Percentiles rank a stretch among this genome's conserved stretches.
These are phyloP conservation scores for Bombus waltoni DNA, from an alignment of 1,140 invertebrate species.

Conservation along the genomic window DNA sequence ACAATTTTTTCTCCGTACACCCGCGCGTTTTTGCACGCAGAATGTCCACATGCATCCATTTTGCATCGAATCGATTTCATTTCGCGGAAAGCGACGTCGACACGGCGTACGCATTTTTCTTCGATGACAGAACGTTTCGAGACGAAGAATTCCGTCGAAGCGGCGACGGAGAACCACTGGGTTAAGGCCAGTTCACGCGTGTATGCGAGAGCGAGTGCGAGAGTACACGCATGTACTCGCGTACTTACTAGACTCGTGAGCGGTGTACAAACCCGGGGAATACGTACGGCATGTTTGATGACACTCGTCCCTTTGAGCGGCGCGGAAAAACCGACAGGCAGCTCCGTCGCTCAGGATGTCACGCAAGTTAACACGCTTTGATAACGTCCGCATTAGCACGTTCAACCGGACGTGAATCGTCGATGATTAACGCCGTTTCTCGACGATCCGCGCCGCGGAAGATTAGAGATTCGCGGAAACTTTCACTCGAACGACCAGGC, in stretches of 20 bases:
- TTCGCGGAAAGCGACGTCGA: background rate
- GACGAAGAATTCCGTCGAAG: background rate
- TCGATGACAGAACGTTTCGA: background rate
- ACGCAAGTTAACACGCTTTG: slow-evolving; percentile 46
- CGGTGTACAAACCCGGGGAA: slow-evolving; percentile 32
- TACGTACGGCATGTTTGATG: slow-evolving; percentile 52
- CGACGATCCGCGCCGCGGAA: background rate
- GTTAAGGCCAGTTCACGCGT: slow-evolving; percentile 24
- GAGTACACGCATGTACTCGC: slow-evolving; percentile 33
- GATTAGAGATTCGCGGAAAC: slow-evolving; percentile 40
- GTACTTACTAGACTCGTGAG: slow-evolving; percentile 47
- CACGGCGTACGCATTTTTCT: too few species aligned
- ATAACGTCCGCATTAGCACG: slow-evolving; percentile 40
- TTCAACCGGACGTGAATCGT: slow-evolving; percentile 36
- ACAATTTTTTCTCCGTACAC: fast-evolving
- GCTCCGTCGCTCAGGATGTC: slow-evolving; percentile 42
- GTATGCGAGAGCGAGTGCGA: background rate
- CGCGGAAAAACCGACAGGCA: slow-evolving; percentile 30
- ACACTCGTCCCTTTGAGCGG: slow-evolving; percentile 40
- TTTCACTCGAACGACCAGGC: slow-evolving; percentile 7
- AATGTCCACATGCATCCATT: too few species aligned
- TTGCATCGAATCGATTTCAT: background rate
- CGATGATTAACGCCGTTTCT: slow-evolving; percentile 37
- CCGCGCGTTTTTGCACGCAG: too few species aligned
- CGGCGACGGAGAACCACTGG: slow-evolving; percentile 5